Evolutionary conservation across 2,797 vertebrate species (phyloP).

Genomic region (Ptychadena robeensis): DNA sequence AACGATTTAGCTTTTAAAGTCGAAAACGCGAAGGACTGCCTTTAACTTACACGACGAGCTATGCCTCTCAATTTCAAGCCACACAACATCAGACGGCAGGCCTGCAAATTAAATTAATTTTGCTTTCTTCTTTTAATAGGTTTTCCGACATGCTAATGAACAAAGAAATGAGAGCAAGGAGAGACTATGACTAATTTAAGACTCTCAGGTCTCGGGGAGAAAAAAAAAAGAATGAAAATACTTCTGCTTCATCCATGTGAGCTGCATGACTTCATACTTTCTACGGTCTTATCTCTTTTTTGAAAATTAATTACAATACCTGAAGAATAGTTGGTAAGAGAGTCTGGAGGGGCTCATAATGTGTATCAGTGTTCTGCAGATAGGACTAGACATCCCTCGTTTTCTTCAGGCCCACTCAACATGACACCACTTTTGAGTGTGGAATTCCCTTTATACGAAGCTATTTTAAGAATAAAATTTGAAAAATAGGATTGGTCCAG

Average conservation of each 20-base stretch:
- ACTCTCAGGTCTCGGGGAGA: slow-evolving; percentile 31
- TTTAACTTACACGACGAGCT: slow-evolving; percentile 51
- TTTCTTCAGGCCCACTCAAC: slow-evolving; percentile 6
- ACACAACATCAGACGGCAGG: slow-evolving; percentile 54
- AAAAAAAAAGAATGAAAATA: slow-evolving; percentile 13
- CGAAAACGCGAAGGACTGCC: slow-evolving; percentile 45
- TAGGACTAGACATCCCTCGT: not conserved
- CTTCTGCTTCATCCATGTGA: slow-evolving; percentile 25
- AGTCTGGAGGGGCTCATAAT: slow-evolving; percentile 15
- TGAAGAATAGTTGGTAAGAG: slow-evolving; percentile 19
- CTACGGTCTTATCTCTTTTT: slow-evolving; percentile 36
- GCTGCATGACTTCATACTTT: slow-evolving; percentile 29
- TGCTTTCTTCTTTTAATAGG: slow-evolving; percentile 63
- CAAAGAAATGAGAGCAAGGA: slow-evolving; percentile 60
- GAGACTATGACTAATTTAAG: slow-evolving; percentile 61
- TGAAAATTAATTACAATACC: slow-evolving; percentile 54
- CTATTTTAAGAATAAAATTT: not conserved
- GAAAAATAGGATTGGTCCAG: not conserved
- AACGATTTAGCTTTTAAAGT: slow-evolving; percentile 61
- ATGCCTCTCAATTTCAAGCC: slow-evolving; percentile 61
- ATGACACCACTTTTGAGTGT: not conserved
- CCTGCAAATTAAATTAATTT: slow-evolving; percentile 61
- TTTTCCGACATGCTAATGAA: slow-evolving; percentile 62
- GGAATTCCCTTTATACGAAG: slow-evolving; percentile 12
- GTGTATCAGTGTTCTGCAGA: slow-evolving; percentile 10